Base-by-base conservation (phyloP, 2,888 invertebrate genomes). In the Julus scanicus region DNA sequence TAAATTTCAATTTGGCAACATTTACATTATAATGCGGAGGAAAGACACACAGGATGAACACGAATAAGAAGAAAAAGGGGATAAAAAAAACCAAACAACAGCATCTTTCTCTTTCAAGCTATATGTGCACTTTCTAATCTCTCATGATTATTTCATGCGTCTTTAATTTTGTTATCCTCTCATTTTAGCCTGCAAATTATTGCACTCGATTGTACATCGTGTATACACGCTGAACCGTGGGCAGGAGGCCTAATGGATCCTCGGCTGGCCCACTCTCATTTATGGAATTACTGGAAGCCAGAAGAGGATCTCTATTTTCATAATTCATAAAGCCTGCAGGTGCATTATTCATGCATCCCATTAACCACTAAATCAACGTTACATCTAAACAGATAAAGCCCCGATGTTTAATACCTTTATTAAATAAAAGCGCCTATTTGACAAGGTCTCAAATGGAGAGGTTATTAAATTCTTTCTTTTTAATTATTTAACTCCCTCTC, bases 321-420 rank as follows among this genome's bases (percentile, higher is more conserved):
- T 86, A 86, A 86, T 86, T 86, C 86, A 86, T 86, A 86, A 86
- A 57, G 86, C 86, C 86, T 86, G 86, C 88, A 88, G 88, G 88
- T 88, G 84, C 88, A 88, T 88, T 88, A 88, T 88, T 88, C 88
- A 88, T 88, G 88, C 88, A 88, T 88, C 88, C 84, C 88, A 88
- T 88, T 88, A 88, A 84, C 84, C 88, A 88, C 88, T 88, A 88
- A 88, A 88, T 88, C 88, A 88, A 88, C 88, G 88, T 88, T 88
- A 86, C 57, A 86, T 86, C 86, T 86, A 86, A 86, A 86, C 86
- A 57, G 86, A 86, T 86, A 53, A 86, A 63, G 86, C 86, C 86
- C 86, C 53, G 53, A n/a, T 86, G 53, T 86, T 57, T 57, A 86
- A 86, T 63, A 53, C 57, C 63, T 86, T 86, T 57, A 57, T 86